A percentile compares a stretch with the other conserved stretches of the same genome.
Evolutionary conservation across 2,888 invertebrate genomes (phyloP).

Genomic region (Aquatica leii): DNA sequence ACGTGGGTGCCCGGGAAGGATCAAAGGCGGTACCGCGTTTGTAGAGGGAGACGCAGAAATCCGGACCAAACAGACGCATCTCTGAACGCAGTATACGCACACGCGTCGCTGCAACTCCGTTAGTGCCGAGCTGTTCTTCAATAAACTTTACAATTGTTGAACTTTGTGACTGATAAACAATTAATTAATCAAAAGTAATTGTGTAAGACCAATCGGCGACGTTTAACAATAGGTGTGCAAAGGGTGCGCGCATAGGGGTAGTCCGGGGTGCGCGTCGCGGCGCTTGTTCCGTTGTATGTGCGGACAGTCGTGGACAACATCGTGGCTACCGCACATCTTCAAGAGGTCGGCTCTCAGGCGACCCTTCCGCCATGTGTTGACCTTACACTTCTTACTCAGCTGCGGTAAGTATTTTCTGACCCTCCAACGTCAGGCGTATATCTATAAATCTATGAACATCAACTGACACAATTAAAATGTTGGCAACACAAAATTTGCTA

Average conservation of each 20-base stretch:
- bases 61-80: constrained; percentile 59
- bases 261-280: constrained; percentile 48
- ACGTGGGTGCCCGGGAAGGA: constrained; percentile 58
- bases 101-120: constrained; percentile 48
- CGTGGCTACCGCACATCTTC: constrained; percentile 60
- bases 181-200: constrained; percentile 39
- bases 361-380: constrained; percentile 60
- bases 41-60: constrained; percentile 53
- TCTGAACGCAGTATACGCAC: constrained; percentile 59
- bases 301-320: constrained; percentile 56
- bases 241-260: constrained; percentile 46
- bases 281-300: constrained; percentile 52
- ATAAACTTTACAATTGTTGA: constrained; percentile 23
- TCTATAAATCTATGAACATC: neutral
- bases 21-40: constrained; percentile 48
- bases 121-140: constrained; percentile 24
- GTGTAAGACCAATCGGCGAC: constrained; percentile 47
- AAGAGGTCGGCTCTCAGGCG: constrained; percentile 60
- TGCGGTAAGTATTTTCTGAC: constrained; percentile 55
- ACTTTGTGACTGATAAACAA: constrained; percentile 29
- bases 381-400: constrained; percentile 55
- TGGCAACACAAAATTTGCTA: neutral
- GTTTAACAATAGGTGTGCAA: constrained; percentile 56
- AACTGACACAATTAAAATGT: neutral
- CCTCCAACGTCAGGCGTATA: neutral